Base-by-base conservation (phyloP, 2,888 invertebrate genomes). In the Dusona sp. region DNA sequence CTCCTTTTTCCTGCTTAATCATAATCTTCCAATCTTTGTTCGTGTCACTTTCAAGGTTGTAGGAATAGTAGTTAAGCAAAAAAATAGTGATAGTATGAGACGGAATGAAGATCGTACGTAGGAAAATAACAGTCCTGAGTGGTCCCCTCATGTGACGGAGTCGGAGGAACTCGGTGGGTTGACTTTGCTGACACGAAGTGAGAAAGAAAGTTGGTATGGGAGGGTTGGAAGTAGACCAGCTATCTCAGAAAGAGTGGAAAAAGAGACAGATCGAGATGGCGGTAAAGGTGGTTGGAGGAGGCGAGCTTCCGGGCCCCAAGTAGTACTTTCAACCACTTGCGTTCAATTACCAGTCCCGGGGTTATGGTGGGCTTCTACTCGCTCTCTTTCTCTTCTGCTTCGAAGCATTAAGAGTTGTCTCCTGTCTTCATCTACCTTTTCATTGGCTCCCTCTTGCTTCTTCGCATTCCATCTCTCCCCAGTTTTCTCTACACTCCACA, bases 291-390 rank as follows among this genome's bases (percentile, higher is more conserved):
- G 78, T 82, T 74, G 77, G 83, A 61, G 82, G 80, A 83, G 51
- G 61, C 68, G 84, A 77, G 83, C 79, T 88, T 87, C 85, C 79
- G 84, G 87, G 84, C 79, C 81, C 83, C 85, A 83, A 87, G 83
- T 86, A 92, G 91, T 92, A 92, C 92, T 92, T 92, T 92, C 91
- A 91, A 92, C 92, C 92, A 92, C 92, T 92, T 92, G 92, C 92
- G 92, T 92, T 92, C 92, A 92, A 92, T 92, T 92, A 92, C 92
- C 90, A 92, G 90, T 90, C 90, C 89, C 89, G 92, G 90, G 92
- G 90, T 92, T 92, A 92, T 92, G 89, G 90, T 88, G 88, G 90
- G 90, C 89, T 91, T 90, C 90, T 67, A 84, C 86, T 42, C 83
- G 68, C 79, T 77, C 75, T 78, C 70, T 70, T 54, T 65, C 74